Base-by-base conservation (phyloP, 2,113 vertebrate species). In the Psittacus erithacus region DNA sequence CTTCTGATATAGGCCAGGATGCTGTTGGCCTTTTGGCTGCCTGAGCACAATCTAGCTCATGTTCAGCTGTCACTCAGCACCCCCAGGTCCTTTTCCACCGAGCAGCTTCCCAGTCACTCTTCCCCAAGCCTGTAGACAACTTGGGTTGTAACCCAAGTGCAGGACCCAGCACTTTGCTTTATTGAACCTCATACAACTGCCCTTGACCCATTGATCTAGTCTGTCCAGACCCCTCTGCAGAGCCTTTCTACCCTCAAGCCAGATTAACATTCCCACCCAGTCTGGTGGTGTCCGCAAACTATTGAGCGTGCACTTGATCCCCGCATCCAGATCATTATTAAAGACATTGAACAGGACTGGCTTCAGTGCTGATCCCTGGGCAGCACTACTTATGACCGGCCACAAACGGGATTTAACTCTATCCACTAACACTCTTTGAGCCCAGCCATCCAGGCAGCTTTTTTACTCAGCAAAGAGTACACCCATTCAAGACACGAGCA, bases 381-480 rank as follows among this genome's bases (percentile, higher is more conserved):
- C 35, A 69, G 64, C 9, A 38, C 69, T 33, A 38, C 10, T 2
- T 86, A 31, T 2, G 15, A 49, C 6, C 2, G 0, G 1, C 23
- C 20, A 11, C 22, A 57, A 69, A 17, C 4, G 38, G 77, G 47
- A 44, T 27, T 6, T 49, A 50, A 70, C 41, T 82, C 39, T 31
- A 75, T 38, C 55, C 47, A 69, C 10, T 41, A 57, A 18, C 31
- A 63, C 47, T 20, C 22, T 38, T 16, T 2, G 41, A 35, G 13
- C 47, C 53, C 13, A 11, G 59, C 27, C 47, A 38, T 25, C 27
- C 63, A 63, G 27, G 6, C 69, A 63, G 15, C 35, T 39, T 63
- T 46, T 69, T 33, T 1, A 1, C 57, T n/a, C 18, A 71, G 31
- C 9, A 35, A 75, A 29, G 22, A 82, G 22, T 12, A 35, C 6